A percentile compares a stretch with the other conserved stretches of the same genome.
Conservation (phyloP, 2,113 vertebrate genomes). For the Actenoides lindsayi region DNA sequence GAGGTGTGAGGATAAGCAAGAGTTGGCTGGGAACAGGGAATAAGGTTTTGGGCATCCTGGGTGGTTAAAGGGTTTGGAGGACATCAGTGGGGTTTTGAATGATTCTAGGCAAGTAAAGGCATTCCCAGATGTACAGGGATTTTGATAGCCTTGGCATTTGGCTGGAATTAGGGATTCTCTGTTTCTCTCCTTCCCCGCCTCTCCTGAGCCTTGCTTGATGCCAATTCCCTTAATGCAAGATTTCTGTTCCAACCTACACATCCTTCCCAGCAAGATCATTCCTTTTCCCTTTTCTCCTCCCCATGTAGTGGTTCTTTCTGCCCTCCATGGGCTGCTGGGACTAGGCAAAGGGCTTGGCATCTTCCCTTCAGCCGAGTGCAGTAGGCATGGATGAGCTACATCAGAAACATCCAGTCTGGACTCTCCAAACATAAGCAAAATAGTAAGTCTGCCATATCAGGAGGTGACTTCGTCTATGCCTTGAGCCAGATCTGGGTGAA, state of each 20-base stretch:
- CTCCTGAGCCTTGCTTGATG: not conserved
- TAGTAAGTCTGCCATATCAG: not conserved
- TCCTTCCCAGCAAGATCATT: not conserved
- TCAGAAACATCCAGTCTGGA: not conserved
- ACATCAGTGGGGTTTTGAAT: not conserved
- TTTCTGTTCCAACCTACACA: not conserved
- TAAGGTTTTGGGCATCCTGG: not conserved
- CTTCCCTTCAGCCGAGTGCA: not conserved
- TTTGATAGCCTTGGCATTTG: not conserved
- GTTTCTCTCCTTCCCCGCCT: not conserved
- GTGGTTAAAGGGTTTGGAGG: not conserved
- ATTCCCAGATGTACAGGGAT: not conserved
- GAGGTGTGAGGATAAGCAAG: not conserved
- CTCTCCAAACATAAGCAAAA: not conserved
- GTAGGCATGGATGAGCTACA: not conserved
- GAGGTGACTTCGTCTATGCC: not conserved
- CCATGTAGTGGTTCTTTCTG: not conserved
- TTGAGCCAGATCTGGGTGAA: not conserved
- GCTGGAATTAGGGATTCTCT: not conserved
- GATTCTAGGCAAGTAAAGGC: not conserved
- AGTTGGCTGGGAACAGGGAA: not conserved
- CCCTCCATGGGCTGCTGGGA: not conserved
- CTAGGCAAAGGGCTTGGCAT: fast-evolving
- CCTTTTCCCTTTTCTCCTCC: not conserved
- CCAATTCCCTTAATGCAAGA: not conserved